Base-by-base conservation (phyloP, 2,888 invertebrate species). In the Galeruca laticollis region DNA sequence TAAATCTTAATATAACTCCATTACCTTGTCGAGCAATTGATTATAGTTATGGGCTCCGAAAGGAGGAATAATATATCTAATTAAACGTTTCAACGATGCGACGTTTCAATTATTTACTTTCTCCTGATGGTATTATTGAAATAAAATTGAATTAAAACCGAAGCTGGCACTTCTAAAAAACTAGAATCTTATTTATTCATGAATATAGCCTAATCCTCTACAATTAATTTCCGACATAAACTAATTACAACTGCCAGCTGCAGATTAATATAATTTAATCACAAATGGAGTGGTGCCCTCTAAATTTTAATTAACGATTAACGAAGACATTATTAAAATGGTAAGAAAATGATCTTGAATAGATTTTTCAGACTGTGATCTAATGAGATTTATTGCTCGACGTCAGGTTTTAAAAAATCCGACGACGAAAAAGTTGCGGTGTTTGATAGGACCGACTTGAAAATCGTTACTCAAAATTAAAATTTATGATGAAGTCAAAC, bases 221-320 rank as follows among this genome's bases (percentile, higher is more conserved):
- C 64, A 64, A 69, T 69, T 69, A 52, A 64, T 69, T 69, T 60
- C 51, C 64, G 64, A 69, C 64, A 40, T 18, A 52, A 69, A 60
- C 60, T 69, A 69, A 69, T 69, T 69, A 61, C 64, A 60, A 60
- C 51, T 69, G 69, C 64, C 69, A 69, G 60, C 52, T 60, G 60
- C 69, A 69, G 60, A 63, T 69, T 64, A 60, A 64, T 64, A 47
- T 47, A 63, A 63, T 69, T 37, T 56, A 60, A 66, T 66, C 59
- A 33, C 15, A 51, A 59, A 66, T 59, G 56, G 63, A 68, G 61
- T 56, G 56, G 56, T 43, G 62, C 54, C 60, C 54, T 51, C 40
- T 52, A 57, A 68, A 68, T 68, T 68, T 57, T 57, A 68, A 68
- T 68, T 66, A 66, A 66, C 66, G 59, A 26, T 66, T 40, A 59